Base-by-base conservation (phyloP, 2,113 vertebrate species). In the Mastomys natalensis region DNA sequence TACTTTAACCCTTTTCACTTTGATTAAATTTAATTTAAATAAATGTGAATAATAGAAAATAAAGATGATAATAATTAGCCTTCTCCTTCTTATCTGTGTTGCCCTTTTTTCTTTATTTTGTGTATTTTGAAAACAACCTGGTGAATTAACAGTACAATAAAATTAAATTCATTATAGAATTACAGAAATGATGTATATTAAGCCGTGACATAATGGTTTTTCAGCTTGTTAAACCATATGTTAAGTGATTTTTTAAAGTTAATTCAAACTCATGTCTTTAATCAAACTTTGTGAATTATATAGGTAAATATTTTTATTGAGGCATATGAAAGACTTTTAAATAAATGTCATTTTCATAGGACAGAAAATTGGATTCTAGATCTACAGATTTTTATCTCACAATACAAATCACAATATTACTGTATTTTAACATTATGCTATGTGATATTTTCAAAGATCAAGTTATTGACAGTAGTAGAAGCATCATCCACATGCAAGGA, bases 401-500 rank as follows among this genome's bases (percentile, higher is more conserved):
- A 94, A 62, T 37, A 45, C 73, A 95, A 17, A 1, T 51, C 86
- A 85, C 93, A 97, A 68, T 64, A 9, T 34, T 90, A 68, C 34
- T 40, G 1, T 80, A 51, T 66, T 93, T 68, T 9, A 73, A 60
- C 19, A 95, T 45, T 92, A 91, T 80, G 3, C 91, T 31, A 31
- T n/a, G 34, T 93, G 86, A 68, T 80, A 22, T 95, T 97, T 86
- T 97, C 89, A 97, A 97, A 95, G 94, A 87, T 93, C 86, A 95
- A 7, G 37, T 19, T 96, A n/a, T 91, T 93, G 95, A 96, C 80
- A 95, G 19, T 55, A 95, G 40, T n/a, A 72, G 68, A 87, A 96
- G 81, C 1, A 93, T 43, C 31, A 98, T 92, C 40, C 60, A 88
- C 0, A 94, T 66, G 48, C 21, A 12, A 13, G 34, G 26, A 94